Percentiles rank a stretch among this genome's conserved stretches.
These are phyloP conservation scores for Bombus confusus DNA, from an alignment of 1,140 invertebrate species.

Conservation along the genomic window DNA sequence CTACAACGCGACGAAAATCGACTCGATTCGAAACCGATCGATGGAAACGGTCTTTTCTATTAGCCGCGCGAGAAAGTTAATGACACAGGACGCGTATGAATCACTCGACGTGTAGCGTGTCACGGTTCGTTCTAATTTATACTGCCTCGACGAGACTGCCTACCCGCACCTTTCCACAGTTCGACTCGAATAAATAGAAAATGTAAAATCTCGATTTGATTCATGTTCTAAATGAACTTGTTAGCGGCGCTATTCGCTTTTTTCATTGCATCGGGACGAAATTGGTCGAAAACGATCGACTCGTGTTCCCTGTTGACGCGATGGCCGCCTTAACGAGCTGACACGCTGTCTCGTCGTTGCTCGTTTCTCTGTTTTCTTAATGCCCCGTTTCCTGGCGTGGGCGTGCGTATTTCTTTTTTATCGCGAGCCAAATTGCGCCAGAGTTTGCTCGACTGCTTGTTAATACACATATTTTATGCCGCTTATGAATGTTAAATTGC, in stretches of 20 bases:
- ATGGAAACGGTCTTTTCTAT: slow-evolving; percentile 4
- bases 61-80: slow-evolving; percentile 30
- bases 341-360: not conserved
- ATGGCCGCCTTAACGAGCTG: not conserved
- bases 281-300: not conserved
- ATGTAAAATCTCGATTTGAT: too few species aligned
- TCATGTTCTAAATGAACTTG: not conserved
- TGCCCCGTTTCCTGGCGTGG: not conserved
- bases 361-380: slow-evolving; percentile 20
- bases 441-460: not conserved
- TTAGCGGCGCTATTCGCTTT: not conserved
- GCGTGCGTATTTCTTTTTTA: not conserved
- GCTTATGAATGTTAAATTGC: not conserved
- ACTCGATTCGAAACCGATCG: not conserved
- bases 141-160: not conserved
- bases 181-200: too few species aligned
- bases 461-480: not conserved
- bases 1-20: not conserved
- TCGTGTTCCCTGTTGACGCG: not conserved
- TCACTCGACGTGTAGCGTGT: not conserved
- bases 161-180: not conserved
- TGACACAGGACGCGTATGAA: not conserved
- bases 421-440: not conserved
- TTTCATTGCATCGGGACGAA: not conserved
- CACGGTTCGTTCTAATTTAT: not conserved